Conservation (phyloP, 2,888 invertebrate genomes). For the Polymixis lichenea region DNA sequence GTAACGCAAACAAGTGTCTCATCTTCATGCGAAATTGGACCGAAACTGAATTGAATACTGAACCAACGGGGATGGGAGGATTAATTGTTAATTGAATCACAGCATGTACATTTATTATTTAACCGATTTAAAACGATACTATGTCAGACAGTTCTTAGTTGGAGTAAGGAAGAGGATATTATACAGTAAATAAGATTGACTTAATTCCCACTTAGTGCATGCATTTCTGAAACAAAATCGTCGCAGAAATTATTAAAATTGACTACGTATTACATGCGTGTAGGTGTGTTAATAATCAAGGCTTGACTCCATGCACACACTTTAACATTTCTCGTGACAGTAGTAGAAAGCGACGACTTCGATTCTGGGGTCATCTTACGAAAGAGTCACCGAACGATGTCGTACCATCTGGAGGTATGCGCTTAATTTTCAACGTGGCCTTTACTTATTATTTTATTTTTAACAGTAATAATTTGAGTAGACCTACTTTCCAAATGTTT, state of each 20-base stretch:
- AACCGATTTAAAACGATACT: constrained; percentile 77
- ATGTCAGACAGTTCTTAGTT: constrained; percentile 75
- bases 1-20: constrained; percentile 81
- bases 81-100: constrained; percentile 87
- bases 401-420: constrained; percentile 72
- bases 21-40: constrained; percentile 79
- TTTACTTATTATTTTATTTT: constrained; percentile 59
- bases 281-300: constrained; percentile 64
- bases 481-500: constrained; percentile 48
- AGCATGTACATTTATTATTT: constrained; percentile 81
- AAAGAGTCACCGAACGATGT: constrained; percentile 76
- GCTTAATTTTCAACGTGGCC: constrained; percentile 67
- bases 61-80: constrained; percentile 78
- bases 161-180: constrained; percentile 67
- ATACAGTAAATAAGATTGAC: constrained; percentile 64
- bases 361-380: constrained; percentile 84
- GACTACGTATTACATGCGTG: constrained; percentile 36
- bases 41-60: constrained; percentile 82
- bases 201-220: not conserved
- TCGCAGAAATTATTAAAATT: constrained; percentile 32
- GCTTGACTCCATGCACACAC: constrained; percentile 66
- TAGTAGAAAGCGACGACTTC: constrained; percentile 83
- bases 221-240: constrained; percentile 39
- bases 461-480: constrained; percentile 59
- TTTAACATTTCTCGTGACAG: constrained; percentile 79